A percentile compares a stretch with the other conserved stretches of the same genome.
Conservation (phyloP, 2,797 vertebrate species). For the Diplodus sargus region DNA sequence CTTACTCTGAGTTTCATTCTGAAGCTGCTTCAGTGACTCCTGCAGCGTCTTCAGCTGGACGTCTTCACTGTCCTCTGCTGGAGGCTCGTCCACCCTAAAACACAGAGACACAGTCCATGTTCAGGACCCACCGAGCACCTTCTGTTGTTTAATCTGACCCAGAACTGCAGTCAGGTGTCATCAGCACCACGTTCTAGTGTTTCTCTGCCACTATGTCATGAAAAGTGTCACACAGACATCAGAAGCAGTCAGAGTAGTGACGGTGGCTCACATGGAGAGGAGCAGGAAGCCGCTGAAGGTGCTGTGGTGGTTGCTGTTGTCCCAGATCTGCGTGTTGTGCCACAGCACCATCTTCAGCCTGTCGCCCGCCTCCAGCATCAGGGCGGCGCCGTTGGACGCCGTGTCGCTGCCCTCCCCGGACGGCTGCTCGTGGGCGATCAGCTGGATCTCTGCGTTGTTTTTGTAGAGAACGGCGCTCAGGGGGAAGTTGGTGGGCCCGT, state of each 20-base stretch:
- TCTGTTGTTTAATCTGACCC: no score
- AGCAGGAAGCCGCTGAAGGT: constrained; percentile 75
- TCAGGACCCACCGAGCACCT: not conserved
- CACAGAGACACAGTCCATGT: not conserved
- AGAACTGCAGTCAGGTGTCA: no score
- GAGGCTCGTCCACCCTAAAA: constrained; percentile 37
- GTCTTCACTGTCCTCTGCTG: not conserved
- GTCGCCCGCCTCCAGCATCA: constrained; percentile 70
- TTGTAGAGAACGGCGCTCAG: constrained; percentile 70
- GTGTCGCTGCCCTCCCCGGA: constrained; percentile 70
- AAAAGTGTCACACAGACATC: no score
- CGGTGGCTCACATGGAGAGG: constrained; percentile 53
- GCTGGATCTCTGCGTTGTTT: not conserved
- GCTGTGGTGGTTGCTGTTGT: constrained; percentile 77
- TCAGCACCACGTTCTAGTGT: no score
- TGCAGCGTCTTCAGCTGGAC: constrained; percentile 40
- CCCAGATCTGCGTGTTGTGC: constrained; percentile 72
- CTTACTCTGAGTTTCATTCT: constrained; percentile 48
- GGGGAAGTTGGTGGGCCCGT: constrained; percentile 53
- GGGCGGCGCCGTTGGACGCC: constrained; percentile 69
- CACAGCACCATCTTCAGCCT: constrained; percentile 58
- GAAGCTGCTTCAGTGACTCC: constrained; percentile 32
- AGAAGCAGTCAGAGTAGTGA: not conserved
- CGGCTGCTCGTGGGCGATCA: constrained; percentile 62
- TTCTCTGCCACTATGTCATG: no score